Conservation (phyloP, 2,888 invertebrate species). For the Zygogramma bicolorata region DNA sequence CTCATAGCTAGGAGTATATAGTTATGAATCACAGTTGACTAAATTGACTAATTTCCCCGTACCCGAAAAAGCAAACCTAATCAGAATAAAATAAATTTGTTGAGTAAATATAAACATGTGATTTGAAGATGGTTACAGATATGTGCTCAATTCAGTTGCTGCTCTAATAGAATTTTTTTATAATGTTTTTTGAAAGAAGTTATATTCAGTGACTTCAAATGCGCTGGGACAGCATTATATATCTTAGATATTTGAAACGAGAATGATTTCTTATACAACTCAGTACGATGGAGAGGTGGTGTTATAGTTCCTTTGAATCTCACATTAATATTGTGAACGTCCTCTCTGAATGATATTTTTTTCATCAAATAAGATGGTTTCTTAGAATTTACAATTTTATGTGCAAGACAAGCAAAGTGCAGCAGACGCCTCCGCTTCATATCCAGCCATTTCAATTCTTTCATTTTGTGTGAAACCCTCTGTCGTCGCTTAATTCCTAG, state of each 20-base stretch:
- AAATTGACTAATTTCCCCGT: too few species aligned
- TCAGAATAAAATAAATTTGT: too few species aligned
- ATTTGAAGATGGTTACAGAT: not conserved
- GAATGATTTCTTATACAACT: too few species aligned
- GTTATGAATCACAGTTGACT: too few species aligned
- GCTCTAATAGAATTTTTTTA: not conserved
- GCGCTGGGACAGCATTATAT: not conserved
- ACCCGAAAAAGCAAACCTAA: too few species aligned
- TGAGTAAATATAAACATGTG: too few species aligned
- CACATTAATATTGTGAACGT: not conserved
- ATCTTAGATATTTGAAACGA: not conserved
- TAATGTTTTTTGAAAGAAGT: not conserved
- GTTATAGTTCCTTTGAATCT: not conserved
- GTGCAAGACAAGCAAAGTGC: not conserved
- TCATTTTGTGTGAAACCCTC: not conserved
- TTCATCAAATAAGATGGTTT: not conserved
- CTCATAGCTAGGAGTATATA: too few species aligned
- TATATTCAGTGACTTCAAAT: not conserved
- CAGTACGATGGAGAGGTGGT: not conserved
- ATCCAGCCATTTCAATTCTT: not conserved
- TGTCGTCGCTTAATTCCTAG: not conserved
- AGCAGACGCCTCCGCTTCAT: not conserved
- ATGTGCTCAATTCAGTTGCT: too few species aligned
- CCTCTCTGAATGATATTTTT: not conserved
- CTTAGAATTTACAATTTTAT: not conserved